These are phyloP conservation scores for Atractosteus spatula DNA, from an alignment of 2,113 vertebrate genomes.

Conservation along the genomic window DNA sequence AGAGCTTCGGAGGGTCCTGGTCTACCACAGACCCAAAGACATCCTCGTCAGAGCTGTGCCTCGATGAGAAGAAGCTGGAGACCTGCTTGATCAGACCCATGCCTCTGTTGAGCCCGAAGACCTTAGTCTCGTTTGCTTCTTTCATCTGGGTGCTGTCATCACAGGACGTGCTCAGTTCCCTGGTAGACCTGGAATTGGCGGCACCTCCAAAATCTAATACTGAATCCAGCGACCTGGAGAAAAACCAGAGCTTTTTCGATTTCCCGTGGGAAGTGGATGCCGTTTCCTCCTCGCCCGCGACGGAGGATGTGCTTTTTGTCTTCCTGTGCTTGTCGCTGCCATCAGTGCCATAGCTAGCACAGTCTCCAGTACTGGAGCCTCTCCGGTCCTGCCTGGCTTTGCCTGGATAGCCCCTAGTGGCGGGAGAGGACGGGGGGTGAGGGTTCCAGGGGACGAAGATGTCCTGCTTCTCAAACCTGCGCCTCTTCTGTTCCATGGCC, in stretches of 20 bases:
- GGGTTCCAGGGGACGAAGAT: conserved; percentile 73
- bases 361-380: conserved; percentile 17
- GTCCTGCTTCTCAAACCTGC: conserved; percentile 77
- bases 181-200: conserved; percentile 48
- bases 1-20: conserved; percentile 37
- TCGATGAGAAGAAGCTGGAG: conserved; percentile 62
- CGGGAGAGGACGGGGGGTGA: conserved; percentile 47
- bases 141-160: conserved; percentile 39
- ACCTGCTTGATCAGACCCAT: conserved; percentile 51
- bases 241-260: conserved; percentile 62
- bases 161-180: conserved; percentile 54
- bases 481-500: conserved; percentile 78
- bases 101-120: conserved; percentile 25
- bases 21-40: conserved; percentile 57
- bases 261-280: conserved; percentile 36
- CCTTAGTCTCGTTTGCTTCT: conserved; percentile 34
- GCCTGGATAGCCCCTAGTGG: neutral
- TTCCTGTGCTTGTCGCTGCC: conserved; percentile 61
- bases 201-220: conserved; percentile 59
- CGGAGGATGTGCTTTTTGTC: conserved; percentile 57
- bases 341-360: conserved; percentile 39
- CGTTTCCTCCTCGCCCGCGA: conserved; percentile 54
- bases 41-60: conserved; percentile 64
- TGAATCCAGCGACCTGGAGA: conserved; percentile 72
- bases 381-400: neutral